Evolutionary conservation across 2,888 invertebrate species (phyloP).

Genomic region (Crioceris asparagi): DNA sequence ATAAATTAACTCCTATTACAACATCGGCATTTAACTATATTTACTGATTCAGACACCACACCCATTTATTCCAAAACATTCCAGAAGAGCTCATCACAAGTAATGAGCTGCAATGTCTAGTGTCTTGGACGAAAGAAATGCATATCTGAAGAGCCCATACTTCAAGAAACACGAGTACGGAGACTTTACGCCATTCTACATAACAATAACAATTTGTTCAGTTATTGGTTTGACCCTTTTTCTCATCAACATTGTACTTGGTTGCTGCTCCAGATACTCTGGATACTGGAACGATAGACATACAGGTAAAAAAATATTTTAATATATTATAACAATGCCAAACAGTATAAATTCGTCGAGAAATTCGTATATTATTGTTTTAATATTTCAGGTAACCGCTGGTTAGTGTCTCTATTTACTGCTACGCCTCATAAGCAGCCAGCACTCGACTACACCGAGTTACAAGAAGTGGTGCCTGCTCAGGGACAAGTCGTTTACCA

Average conservation of each 20-base stretch:
- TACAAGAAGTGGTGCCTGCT: constrained; percentile 43
- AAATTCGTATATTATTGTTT: background rate
- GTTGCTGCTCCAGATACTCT: constrained; percentile 70
- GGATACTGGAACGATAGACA: constrained; percentile 75
- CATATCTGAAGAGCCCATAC: constrained; percentile 52
- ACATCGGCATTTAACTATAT: too few relatives aligned
- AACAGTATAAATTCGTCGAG: background rate
- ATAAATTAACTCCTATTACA: too few relatives aligned
- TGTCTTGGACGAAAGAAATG: constrained; percentile 45
- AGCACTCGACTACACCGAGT: constrained; percentile 66
- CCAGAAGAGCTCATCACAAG: background rate
- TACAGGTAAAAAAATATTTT: constrained; percentile 46
- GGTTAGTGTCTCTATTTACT: constrained; percentile 76
- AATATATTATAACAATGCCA: background rate
- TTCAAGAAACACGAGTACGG: constrained; percentile 50
- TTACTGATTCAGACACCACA: constrained; percentile 1
- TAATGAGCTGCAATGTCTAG: constrained; percentile 44
- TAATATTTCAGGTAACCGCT: constrained; percentile 58
- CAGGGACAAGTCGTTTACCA: constrained; percentile 31
- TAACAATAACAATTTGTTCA: constrained; percentile 67
- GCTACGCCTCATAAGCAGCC: constrained; percentile 74
- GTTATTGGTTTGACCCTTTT: constrained; percentile 59
- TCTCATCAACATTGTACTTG: constrained; percentile 65
- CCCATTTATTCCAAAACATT: too few relatives aligned
- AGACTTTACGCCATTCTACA: constrained; percentile 79